phyloP scores from a whole-genome alignment of 2,888 invertebrate species.

The Adineta ricciae region DNA sequence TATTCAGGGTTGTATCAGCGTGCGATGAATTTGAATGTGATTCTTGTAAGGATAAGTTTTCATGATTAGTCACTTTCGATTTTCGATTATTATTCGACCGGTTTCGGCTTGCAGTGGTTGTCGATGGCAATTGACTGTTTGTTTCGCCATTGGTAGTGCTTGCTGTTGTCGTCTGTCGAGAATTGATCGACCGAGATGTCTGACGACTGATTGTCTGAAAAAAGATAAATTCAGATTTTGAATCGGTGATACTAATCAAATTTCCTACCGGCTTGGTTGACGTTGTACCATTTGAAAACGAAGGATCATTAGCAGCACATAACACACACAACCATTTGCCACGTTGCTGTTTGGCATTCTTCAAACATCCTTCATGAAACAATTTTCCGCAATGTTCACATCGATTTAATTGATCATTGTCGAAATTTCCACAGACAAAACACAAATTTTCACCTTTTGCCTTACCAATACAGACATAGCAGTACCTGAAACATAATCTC shows the following conservation, averaged over 20 bases:
- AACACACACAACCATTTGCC: slow-evolving; percentile 8
- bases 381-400: slow-evolving; percentile 29
- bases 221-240: no score
- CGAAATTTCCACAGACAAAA: slow-evolving; percentile 29
- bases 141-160: background rate
- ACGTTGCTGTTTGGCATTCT: slow-evolving; percentile 29
- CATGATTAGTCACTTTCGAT: background rate
- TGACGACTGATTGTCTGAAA: background rate
- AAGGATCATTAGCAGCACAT: background rate
- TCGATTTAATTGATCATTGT: slow-evolving; percentile 7
- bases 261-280: background rate
- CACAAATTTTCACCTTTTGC: slow-evolving; percentile 39
- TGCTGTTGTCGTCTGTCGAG: background rate
- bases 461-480: slow-evolving; percentile 11
- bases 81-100: background rate
- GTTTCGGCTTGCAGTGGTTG: background rate
- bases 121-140: background rate
- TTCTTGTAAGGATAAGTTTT: background rate
- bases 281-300: background rate
- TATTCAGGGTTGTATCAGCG: background rate
- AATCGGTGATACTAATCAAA: background rate
- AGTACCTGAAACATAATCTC: no score
- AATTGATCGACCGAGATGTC: no score
- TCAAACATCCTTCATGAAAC: slow-evolving; percentile 31
- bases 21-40: background rate